phyloP scores from a whole-genome alignment of 1,140 invertebrate genomes.

The Heterodera carotae region DNA sequence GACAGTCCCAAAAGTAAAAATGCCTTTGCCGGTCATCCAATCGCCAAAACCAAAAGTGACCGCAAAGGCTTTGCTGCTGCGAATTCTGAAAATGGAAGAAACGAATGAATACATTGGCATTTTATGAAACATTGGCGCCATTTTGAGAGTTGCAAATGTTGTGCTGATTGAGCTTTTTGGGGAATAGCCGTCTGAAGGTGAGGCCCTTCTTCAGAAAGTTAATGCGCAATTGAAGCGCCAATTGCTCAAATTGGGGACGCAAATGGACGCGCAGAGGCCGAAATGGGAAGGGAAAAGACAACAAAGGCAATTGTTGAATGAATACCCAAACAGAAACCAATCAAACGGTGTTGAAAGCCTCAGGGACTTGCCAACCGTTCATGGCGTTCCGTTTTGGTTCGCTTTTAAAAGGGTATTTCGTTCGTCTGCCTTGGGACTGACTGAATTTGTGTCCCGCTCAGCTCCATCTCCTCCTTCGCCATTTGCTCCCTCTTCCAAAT shows the following conservation, averaged over 20 bases:
- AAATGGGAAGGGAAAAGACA: not conserved
- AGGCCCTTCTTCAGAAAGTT: conserved; percentile 50
- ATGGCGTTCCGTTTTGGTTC: too few species aligned
- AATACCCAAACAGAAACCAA: too few species aligned
- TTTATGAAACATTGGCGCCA: not conserved
- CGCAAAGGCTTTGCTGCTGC: conserved; percentile 11
- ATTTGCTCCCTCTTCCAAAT: conserved; percentile 49
- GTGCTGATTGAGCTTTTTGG: not conserved
- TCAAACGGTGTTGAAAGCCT: too few species aligned
- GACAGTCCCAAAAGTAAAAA: conserved; percentile 28
- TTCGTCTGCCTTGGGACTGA: too few species aligned
- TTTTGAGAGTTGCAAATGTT: not conserved
- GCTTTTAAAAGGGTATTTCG: too few species aligned
- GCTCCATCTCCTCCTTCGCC: conserved; percentile 51
- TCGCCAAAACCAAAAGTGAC: conserved; percentile 36
- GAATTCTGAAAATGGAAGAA: not conserved
- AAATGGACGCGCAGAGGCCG: conserved; percentile 41
- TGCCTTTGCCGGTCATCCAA: conserved; percentile 36
- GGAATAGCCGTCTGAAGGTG: conserved; percentile 36
- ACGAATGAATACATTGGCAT: not conserved
- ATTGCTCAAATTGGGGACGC: conserved; percentile 46
- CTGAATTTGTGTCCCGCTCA: conserved; percentile 49
- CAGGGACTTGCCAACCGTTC: too few species aligned
- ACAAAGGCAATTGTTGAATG: too few species aligned
- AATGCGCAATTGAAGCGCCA: conserved; percentile 44